A percentile compares a stretch with the other conserved stretches of the same genome.
These are phyloP conservation scores for Aplodontia rufa DNA, from an alignment of 2,113 vertebrate genomes.

Conservation along the genomic window DNA sequence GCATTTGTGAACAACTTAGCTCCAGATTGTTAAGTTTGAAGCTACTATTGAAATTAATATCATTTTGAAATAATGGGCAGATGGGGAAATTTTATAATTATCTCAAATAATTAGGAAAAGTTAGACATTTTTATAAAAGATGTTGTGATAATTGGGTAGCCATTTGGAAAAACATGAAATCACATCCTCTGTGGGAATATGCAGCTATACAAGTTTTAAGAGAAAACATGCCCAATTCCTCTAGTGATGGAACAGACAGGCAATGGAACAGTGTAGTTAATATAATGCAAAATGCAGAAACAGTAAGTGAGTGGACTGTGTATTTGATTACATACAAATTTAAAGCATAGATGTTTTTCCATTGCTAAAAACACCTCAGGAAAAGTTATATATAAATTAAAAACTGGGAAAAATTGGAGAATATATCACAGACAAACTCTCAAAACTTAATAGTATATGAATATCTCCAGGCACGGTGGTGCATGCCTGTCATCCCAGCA, in stretches of 20 bases:
- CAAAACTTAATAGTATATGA: no score
- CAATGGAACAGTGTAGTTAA: neutral
- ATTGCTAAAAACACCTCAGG: neutral
- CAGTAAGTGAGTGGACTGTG: neutral
- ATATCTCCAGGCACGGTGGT: no score
- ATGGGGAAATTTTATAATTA: neutral
- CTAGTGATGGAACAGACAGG: neutral
- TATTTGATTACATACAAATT: neutral
- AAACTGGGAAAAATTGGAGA: neutral
- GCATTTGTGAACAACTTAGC: neutral
- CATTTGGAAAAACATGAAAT: neutral
- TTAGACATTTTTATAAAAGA: constrained; percentile 8
- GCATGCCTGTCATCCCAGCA: no score
- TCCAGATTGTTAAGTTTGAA: neutral
- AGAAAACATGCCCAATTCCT: neutral
- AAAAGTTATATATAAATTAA: neutral
- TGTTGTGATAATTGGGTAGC: neutral
- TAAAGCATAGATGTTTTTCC: neutral
- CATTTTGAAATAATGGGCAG: neutral
- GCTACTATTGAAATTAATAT: constrained; percentile 12
- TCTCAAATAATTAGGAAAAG: neutral
- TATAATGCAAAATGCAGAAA: neutral
- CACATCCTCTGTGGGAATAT: neutral
- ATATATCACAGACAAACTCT: neutral
- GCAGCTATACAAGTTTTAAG: neutral